Evolutionary conservation across 1,140 invertebrate genomes (phyloP).

Genomic region (Campodea augens): DNA sequence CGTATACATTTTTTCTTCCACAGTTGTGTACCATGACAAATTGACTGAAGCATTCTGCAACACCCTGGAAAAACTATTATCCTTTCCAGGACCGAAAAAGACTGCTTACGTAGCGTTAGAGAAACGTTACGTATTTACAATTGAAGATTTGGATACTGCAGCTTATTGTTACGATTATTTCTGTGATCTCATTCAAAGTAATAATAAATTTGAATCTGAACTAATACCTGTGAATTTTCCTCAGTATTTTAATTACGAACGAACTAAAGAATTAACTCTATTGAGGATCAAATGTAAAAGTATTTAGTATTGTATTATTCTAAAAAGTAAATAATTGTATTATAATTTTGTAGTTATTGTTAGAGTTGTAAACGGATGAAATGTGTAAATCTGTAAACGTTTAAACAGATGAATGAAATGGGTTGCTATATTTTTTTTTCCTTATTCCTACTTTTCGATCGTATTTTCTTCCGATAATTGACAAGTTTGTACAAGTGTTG

Average conservation of each 20-base stretch:
- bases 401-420: no score
- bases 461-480: no score
- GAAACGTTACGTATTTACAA: conserved; percentile 69
- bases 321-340: no score
- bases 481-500: no score
- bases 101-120: conserved; percentile 59
- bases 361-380: no score
- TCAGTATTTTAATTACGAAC: conserved; percentile 62
- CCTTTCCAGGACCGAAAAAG: conserved; percentile 33
- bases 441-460: no score
- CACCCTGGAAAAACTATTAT: conserved; percentile 47
- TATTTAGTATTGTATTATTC: not conserved
- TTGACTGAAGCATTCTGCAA: conserved; percentile 62
- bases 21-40: conserved; percentile 70
- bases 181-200: conserved; percentile 32
- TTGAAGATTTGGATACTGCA: conserved; percentile 51
- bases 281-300: conserved; percentile 35
- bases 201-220: conserved; percentile 21
- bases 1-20: conserved; percentile 24
- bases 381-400: no score
- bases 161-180: conserved; percentile 75
- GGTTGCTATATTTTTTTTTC: no score
- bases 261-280: conserved; percentile 51
- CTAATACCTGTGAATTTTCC: conserved; percentile 48
- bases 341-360: no score